Percentiles rank a stretch among this genome's conserved stretches.
Conservation (phyloP, 2,888 invertebrate species). For the Idaea biselata region DNA sequence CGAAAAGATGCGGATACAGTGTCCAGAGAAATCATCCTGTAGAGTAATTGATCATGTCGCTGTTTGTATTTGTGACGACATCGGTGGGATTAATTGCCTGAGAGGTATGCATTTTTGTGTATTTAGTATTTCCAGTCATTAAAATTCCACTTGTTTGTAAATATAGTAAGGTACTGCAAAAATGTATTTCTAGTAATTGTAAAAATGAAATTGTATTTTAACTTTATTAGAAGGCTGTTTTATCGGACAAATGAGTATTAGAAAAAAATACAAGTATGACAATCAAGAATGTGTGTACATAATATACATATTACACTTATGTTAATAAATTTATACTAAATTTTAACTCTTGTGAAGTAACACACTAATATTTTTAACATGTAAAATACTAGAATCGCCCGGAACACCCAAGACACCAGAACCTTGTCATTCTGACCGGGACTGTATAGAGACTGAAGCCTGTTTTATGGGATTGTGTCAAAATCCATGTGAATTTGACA, state of each 20-base stretch:
- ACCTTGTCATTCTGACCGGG: slow-evolving; percentile 90
- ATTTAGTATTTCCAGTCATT: slow-evolving; percentile 36
- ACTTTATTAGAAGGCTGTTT: slow-evolving; percentile 41
- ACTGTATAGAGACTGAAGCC: slow-evolving; percentile 91
- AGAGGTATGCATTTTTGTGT: slow-evolving; percentile 80
- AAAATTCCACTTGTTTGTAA: slow-evolving; percentile 15
- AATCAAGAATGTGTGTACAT: slow-evolving; percentile 15
- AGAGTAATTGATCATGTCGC: slow-evolving; percentile 82
- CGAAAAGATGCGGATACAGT: slow-evolving; percentile 66
- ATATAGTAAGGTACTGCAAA: background rate
- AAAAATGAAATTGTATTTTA: background rate
- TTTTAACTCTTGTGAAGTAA: slow-evolving; percentile 44
- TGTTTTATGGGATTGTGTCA: slow-evolving; percentile 91
- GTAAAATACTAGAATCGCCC: slow-evolving; percentile 83
- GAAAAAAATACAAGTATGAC: slow-evolving; percentile 22
- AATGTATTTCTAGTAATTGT: slow-evolving; percentile 2
- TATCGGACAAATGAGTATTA: slow-evolving; percentile 70
- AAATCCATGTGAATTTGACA: slow-evolving; percentile 91
- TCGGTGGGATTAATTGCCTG: slow-evolving; percentile 80
- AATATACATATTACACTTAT: slow-evolving; percentile 17
- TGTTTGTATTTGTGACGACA: slow-evolving; percentile 82
- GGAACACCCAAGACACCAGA: slow-evolving; percentile 86
- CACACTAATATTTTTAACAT: slow-evolving; percentile 65
- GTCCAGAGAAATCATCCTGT: slow-evolving; percentile 83
- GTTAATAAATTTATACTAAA: slow-evolving; percentile 43